Conservation (phyloP, 1,140 invertebrate genomes). For the Bemisia tabaci region DNA sequence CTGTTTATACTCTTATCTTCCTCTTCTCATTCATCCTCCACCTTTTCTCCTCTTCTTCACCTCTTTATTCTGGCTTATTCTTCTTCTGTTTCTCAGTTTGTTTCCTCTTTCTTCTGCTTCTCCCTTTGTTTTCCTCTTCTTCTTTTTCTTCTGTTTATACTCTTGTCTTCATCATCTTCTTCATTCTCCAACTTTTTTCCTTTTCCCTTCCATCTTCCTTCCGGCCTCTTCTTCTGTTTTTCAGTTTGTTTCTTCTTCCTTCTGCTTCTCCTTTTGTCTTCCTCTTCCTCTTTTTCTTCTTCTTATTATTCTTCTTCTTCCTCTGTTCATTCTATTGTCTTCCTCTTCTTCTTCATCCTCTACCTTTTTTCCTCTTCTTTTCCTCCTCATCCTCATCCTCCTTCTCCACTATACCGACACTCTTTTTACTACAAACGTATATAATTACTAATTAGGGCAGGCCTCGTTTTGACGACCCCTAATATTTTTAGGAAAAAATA, state of each 20-base stretch:
- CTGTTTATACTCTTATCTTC: no score
- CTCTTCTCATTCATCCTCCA: no score
- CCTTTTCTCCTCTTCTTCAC: neutral
- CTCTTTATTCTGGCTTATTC: neutral
- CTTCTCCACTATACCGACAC: no score
- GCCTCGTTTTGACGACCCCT: no score
- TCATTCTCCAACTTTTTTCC: neutral
- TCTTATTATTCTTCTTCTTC: neutral
- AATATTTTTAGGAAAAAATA: no score
- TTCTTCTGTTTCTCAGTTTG: neutral
- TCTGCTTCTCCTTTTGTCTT: constrained; percentile 1
- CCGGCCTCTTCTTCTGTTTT: neutral
- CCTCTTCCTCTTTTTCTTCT: neutral
- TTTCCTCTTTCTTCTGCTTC: neutral
- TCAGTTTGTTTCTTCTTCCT: neutral
- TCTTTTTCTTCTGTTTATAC: neutral
- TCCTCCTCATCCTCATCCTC: constrained; percentile 1
- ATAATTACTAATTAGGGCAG: no score
- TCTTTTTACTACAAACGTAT: no score
- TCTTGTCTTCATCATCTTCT: no score
- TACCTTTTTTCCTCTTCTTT: neutral
- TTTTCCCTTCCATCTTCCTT: constrained; percentile 4
- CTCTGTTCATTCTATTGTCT: neutral
- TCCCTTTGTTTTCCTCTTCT: neutral
- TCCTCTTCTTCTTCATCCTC: neutral